phyloP scores from a whole-genome alignment of 2,888 invertebrate genomes.

The Plusia festucae region DNA sequence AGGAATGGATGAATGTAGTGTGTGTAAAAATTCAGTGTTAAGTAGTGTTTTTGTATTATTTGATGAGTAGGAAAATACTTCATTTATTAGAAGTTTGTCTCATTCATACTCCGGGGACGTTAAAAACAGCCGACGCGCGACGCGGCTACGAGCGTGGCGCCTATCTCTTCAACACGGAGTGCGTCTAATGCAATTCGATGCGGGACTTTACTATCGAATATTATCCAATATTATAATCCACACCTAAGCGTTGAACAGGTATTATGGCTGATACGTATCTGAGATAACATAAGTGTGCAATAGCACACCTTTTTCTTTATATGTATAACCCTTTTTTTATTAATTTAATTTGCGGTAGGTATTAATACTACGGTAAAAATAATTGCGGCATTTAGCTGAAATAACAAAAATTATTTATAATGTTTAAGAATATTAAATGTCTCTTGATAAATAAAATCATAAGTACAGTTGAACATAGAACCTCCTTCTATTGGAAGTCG shows the following conservation, averaged over 20 bases:
- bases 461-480: too few relatives aligned
- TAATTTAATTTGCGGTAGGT: too few relatives aligned
- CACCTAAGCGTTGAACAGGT: constrained; percentile 61
- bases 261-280: constrained; percentile 55
- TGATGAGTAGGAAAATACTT: neutral
- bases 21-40: too few relatives aligned
- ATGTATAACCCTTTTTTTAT: constrained; percentile 45
- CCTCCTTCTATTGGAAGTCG: too few relatives aligned
- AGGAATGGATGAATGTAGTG: too few relatives aligned
- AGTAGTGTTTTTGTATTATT: too few relatives aligned
- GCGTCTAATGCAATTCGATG: constrained; percentile 77
- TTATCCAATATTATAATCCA: constrained; percentile 71
- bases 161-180: constrained; percentile 61
- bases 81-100: constrained; percentile 6
- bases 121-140: constrained; percentile 55
- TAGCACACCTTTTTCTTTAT: constrained; percentile 43
- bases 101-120: constrained; percentile 35
- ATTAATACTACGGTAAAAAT: too few relatives aligned
- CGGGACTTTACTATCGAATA: constrained; percentile 76
- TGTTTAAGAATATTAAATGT: neutral
- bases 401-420: too few relatives aligned
- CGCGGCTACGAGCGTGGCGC: constrained; percentile 60
- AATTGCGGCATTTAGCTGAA: too few relatives aligned
- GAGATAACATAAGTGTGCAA: constrained; percentile 53
- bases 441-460: too few relatives aligned